Percentiles rank a stretch among this genome's conserved stretches.
These are phyloP conservation scores for Galemys pyrenaicus DNA, from an alignment of 2,113 vertebrate genomes.

Conservation along the genomic window DNA sequence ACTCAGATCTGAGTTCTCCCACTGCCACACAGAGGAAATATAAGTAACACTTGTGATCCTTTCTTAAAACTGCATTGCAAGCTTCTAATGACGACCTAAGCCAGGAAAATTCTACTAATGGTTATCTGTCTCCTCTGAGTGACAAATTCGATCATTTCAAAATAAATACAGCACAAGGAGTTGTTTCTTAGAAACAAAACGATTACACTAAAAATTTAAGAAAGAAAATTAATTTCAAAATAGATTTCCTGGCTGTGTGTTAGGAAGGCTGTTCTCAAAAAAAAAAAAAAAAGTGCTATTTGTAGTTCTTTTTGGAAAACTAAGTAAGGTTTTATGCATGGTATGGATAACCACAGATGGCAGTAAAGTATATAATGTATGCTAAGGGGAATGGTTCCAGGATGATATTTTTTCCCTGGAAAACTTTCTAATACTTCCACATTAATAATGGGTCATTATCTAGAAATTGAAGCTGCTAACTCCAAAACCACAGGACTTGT, in stretches of 20 bases:
- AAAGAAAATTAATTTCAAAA: conserved; percentile 56
- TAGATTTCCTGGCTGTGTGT: neutral
- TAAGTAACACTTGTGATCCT: conserved; percentile 36
- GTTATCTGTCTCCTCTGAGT: neutral
- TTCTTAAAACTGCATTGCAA: neutral
- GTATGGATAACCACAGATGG: conserved; percentile 75
- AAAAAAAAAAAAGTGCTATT: neutral
- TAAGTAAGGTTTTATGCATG: conserved; percentile 47
- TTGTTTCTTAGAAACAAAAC: conserved; percentile 36
- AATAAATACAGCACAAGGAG: neutral
- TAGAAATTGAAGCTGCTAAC: conserved; percentile 72
- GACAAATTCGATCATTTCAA: neutral
- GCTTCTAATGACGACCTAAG: conserved; percentile 39
- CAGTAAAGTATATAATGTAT: conserved; percentile 61
- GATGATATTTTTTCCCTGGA: conserved; percentile 65
- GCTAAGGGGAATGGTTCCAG: conserved; percentile 63
- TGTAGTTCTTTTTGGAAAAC: conserved; percentile 19
- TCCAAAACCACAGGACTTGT: conserved; percentile 50
- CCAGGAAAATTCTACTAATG: neutral
- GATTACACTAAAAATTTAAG: neutral
- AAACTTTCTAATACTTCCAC: conserved; percentile 74
- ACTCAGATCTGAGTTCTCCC: conserved; percentile 2
- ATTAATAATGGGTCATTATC: conserved; percentile 80
- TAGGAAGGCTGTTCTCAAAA: conserved; percentile 44
- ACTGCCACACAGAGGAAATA: conserved; percentile 42